Evolutionary conservation across 2,888 invertebrate genomes (phyloP).

Genomic region (Cephus rjabovi): DNA sequence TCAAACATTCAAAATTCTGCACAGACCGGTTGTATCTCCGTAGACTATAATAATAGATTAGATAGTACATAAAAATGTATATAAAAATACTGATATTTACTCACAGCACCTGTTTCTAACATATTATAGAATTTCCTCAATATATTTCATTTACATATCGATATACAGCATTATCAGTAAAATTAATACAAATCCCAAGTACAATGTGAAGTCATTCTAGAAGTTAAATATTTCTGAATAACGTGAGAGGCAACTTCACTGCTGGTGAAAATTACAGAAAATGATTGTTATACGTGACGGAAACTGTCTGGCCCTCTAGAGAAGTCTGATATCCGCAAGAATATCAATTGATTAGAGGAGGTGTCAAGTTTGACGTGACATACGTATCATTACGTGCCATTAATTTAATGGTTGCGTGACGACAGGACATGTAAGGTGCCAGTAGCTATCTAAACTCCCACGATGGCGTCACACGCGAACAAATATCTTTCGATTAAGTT

Average conservation of each 20-base stretch:
- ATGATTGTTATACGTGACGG: not conserved
- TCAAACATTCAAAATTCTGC: not conserved
- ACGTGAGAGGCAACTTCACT: not conserved
- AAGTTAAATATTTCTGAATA: not conserved
- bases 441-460: too few relatives aligned
- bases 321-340: not conserved
- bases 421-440: not conserved
- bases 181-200: too few relatives aligned
- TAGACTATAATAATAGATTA: not conserved
- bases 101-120: not conserved
- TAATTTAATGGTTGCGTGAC: constrained; percentile 15
- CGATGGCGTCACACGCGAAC: not conserved
- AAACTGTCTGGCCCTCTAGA: not conserved
- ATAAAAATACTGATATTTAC: not conserved
- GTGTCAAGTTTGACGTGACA: constrained; percentile 24
- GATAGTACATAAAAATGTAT: not conserved
- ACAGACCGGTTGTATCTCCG: not conserved
- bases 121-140: not conserved
- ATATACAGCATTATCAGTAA: not conserved
- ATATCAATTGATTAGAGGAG: constrained; percentile 13
- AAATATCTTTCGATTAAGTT: constrained; percentile 25
- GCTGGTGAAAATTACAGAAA: not conserved
- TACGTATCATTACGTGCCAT: constrained; percentile 18
- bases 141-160: not conserved
- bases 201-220: too few relatives aligned